Conservation (phyloP, 2,797 vertebrate genomes). For the Clarias laeviceps region DNA sequence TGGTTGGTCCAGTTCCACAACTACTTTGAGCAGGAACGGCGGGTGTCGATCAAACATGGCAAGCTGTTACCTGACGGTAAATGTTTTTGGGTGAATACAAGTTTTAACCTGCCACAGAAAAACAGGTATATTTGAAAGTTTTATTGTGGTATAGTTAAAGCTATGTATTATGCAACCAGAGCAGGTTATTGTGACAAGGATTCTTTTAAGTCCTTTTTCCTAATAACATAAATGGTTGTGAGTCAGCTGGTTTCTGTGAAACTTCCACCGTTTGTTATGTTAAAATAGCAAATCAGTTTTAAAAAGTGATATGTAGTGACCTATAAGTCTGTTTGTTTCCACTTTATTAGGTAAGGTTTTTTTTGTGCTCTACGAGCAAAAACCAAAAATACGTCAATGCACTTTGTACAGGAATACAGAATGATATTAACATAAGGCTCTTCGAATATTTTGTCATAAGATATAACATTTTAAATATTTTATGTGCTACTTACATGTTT, state of each 20-base stretch:
- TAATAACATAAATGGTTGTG: constrained; percentile 66
- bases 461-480: background rate
- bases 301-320: background rate
- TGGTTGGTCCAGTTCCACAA: constrained; percentile 29
- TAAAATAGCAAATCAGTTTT: constrained; percentile 65
- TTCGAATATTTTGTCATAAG: background rate
- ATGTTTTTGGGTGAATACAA: constrained; percentile 76
- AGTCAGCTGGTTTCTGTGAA: constrained; percentile 87
- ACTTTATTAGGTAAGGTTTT: background rate
- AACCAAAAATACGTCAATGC: background rate
- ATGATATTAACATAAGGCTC: background rate
- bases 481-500: background rate
- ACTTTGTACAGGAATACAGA: background rate
- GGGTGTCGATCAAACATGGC: constrained; percentile 61
- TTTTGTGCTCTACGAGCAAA: background rate
- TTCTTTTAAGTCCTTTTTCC: background rate
- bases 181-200: constrained; percentile 40
- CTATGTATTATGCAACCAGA: constrained; percentile 64
- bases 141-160: constrained; percentile 51
- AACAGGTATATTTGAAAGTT: background rate
- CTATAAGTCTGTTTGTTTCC: constrained; percentile 38
- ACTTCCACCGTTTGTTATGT: constrained; percentile 86
- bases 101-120: constrained; percentile 60
- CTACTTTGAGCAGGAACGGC: constrained; percentile 39
- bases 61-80: constrained; percentile 74